phyloP scores from a whole-genome alignment of 2,888 invertebrate species.

The Trachelus iudaicus region DNA sequence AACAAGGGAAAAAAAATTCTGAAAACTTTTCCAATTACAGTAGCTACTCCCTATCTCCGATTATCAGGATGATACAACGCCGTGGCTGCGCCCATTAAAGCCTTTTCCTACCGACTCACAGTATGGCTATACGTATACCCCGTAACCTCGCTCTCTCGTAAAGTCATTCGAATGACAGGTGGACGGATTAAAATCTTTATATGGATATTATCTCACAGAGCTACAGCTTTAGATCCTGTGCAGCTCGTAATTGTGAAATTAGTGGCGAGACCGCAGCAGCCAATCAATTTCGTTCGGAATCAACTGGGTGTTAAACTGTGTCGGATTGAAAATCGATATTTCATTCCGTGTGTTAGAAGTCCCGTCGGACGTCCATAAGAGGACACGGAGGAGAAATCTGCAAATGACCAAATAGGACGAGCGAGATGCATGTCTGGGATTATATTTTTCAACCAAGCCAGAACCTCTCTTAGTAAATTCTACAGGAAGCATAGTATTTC shows the following conservation, averaged over 20 bases:
- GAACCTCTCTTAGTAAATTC: neutral
- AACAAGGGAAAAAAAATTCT: neutral
- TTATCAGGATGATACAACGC: conserved; percentile 44
- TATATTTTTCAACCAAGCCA: neutral
- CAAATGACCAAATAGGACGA: conserved; percentile 12
- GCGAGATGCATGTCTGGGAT: conserved; percentile 21
- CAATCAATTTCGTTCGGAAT: conserved; percentile 51
- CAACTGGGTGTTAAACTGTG: conserved; percentile 54
- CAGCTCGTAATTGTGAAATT: neutral
- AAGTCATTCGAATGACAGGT: neutral
- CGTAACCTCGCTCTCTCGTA: neutral
- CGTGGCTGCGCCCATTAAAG: conserved; percentile 44
- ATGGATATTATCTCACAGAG: neutral
- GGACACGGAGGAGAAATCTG: conserved; percentile 32
- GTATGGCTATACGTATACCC: neutral
- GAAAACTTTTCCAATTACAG: conserved; percentile 56
- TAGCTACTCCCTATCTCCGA: conserved; percentile 44
- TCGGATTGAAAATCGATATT: conserved; percentile 55
- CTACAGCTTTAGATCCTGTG: neutral
- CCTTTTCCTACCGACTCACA: conserved; percentile 12
- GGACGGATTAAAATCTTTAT: neutral
- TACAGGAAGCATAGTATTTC: neutral
- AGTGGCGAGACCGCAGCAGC: conserved; percentile 24
- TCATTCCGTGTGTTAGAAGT: conserved; percentile 35
- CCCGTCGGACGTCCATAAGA: conserved; percentile 25